Conservation (phyloP, 2,888 invertebrate species). For the Charanyca ferruginea region DNA sequence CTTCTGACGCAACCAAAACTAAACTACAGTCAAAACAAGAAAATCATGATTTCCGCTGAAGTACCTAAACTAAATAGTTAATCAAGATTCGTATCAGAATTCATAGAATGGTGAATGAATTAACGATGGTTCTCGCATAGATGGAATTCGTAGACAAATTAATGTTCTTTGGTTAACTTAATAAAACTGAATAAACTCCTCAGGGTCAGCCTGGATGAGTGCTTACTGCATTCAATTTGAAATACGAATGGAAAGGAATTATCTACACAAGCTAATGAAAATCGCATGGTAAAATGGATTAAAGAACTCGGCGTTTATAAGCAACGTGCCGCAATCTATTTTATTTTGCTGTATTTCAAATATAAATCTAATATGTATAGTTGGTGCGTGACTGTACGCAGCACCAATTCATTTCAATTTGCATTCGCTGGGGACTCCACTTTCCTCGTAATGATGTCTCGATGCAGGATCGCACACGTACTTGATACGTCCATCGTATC, state of each 20-base stretch:
- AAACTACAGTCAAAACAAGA: conserved; percentile 19
- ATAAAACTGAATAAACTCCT: conserved; percentile 69
- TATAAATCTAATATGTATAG: conserved; percentile 31
- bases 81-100: conserved; percentile 43
- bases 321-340: conserved; percentile 10
- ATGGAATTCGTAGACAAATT: conserved; percentile 78
- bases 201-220: neutral
- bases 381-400: conserved; percentile 21
- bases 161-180: conserved; percentile 68
- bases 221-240: neutral
- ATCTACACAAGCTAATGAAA: conserved; percentile 18
- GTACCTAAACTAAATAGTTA: conserved; percentile 5
- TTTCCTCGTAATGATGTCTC: conserved; percentile 30
- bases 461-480: conserved; percentile 29
- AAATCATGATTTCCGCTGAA: conserved; percentile 18
- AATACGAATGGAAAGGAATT: neutral
- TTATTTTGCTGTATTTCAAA: conserved; percentile 18
- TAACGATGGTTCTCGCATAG: conserved; percentile 72
- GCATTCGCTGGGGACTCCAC: conserved; percentile 14
- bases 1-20: neutral
- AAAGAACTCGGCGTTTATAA: neutral
- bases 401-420: conserved; percentile 37
- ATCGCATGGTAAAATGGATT: conserved; percentile 19
- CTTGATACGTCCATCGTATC: conserved; percentile 15
- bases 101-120: conserved; percentile 53